phyloP scores from a whole-genome alignment of 2,113 vertebrate genomes.

The Neomonachus schauinslandi region DNA sequence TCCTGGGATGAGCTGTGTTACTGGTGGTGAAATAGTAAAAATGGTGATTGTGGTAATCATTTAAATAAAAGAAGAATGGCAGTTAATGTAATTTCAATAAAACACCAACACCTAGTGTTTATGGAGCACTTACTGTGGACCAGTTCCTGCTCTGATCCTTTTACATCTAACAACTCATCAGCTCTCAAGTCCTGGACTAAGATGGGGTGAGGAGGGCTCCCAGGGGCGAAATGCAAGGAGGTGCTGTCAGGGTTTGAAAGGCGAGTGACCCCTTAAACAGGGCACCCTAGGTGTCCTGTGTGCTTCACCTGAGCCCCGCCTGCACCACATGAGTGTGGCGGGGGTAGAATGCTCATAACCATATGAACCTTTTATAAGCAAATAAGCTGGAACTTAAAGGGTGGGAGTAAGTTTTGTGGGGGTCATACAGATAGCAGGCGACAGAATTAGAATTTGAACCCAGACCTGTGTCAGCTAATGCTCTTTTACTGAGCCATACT shows the following conservation, averaged over 20 bases:
- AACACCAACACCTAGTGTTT: not conserved
- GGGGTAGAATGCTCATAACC: not conserved
- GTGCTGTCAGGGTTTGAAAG: not conserved
- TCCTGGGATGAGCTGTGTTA: not conserved
- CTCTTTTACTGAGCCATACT: not conserved
- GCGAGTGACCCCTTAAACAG: not conserved
- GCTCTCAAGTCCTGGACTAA: not conserved
- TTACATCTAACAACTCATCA: not conserved
- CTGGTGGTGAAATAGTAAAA: not conserved
- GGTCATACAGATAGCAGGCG: not conserved
- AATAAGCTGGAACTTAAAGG: not conserved
- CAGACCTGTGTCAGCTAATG: not conserved
- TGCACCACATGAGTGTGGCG: not conserved
- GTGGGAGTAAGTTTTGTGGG: not conserved
- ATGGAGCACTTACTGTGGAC: not conserved
- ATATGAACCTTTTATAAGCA: not conserved
- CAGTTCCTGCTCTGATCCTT: not conserved
- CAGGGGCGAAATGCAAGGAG: not conserved
- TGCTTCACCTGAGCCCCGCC: not conserved
- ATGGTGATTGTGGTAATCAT: not conserved
- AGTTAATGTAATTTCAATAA: not conserved
- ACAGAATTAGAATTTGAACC: not conserved
- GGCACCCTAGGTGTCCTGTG: accelerated
- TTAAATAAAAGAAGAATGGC: not conserved
- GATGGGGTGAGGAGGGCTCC: not conserved